Conservation (phyloP, 1,140 invertebrate genomes). For the Aphaenogaster ashmeadi region DNA sequence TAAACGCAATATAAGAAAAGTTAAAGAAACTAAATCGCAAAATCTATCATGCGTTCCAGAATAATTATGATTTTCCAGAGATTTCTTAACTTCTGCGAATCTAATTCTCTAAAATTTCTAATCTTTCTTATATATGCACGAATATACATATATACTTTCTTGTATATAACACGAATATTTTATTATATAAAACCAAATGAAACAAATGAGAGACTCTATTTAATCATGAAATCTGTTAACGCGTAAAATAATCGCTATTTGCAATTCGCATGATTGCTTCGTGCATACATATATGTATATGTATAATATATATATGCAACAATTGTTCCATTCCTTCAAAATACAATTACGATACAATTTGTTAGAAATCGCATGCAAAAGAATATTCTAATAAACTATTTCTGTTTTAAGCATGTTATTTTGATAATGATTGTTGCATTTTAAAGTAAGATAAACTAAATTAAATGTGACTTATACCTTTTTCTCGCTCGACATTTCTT, state of each 20-base stretch:
- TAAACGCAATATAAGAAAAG: background rate
- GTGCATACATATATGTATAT: background rate
- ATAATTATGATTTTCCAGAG: background rate
- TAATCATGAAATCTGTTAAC: background rate
- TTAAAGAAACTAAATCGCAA: background rate
- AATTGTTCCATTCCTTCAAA: background rate
- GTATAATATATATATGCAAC: background rate
- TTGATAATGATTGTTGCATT: background rate
- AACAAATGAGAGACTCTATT: background rate
- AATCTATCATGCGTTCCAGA: background rate
- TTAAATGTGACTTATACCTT: background rate
- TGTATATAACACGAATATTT: background rate
- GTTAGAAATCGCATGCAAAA: background rate
- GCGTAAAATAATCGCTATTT: background rate
- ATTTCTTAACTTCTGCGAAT: background rate
- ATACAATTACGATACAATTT: background rate
- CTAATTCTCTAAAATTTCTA: background rate
- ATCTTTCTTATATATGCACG: background rate
- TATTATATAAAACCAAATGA: background rate
- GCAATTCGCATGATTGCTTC: background rate
- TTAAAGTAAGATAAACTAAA: background rate
- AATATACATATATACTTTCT: no score
- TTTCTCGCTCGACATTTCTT: conserved; percentile 8
- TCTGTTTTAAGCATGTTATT: background rate
- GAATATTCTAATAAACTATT: background rate